Evolutionary conservation across 2,888 invertebrate genomes (phyloP).

Genomic region (Phortica magna): DNA sequence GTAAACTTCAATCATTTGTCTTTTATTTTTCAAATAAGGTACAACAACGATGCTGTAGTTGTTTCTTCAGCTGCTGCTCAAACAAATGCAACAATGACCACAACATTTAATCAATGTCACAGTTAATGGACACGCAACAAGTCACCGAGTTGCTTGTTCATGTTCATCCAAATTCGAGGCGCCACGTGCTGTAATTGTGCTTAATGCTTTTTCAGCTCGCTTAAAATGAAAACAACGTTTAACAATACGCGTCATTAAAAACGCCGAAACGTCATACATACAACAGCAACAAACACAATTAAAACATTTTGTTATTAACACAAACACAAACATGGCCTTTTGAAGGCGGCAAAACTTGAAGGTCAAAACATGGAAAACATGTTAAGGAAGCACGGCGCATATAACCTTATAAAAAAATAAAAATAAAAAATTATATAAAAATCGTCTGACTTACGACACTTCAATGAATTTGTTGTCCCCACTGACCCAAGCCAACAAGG

Average conservation of each 20-base stretch:
- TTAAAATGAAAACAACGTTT: background rate
- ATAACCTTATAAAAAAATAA: background rate
- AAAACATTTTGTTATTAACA: background rate
- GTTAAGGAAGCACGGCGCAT: background rate
- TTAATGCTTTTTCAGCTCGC: slow-evolving; percentile 28
- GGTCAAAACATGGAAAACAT: background rate
- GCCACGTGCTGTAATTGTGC: slow-evolving; percentile 64
- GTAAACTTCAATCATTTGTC: background rate
- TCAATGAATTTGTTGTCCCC: no score
- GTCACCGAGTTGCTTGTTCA: no score
- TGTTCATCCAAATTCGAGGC: background rate
- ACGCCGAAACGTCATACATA: background rate
- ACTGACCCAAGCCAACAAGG: no score
- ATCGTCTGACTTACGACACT: background rate
- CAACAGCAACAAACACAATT: background rate
- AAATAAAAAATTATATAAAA: slow-evolving; percentile 4
- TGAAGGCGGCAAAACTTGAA: background rate
- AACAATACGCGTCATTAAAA: background rate
- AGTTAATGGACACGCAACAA: background rate
- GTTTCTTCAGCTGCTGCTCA: no score
- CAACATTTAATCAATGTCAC: slow-evolving; percentile 66
- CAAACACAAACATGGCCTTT: background rate
- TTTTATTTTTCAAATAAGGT: background rate
- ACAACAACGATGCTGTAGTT: no score
- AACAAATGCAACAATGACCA: background rate